These are phyloP conservation scores for Sialia sialis DNA, from an alignment of 2,113 vertebrate genomes.

Conservation along the genomic window DNA sequence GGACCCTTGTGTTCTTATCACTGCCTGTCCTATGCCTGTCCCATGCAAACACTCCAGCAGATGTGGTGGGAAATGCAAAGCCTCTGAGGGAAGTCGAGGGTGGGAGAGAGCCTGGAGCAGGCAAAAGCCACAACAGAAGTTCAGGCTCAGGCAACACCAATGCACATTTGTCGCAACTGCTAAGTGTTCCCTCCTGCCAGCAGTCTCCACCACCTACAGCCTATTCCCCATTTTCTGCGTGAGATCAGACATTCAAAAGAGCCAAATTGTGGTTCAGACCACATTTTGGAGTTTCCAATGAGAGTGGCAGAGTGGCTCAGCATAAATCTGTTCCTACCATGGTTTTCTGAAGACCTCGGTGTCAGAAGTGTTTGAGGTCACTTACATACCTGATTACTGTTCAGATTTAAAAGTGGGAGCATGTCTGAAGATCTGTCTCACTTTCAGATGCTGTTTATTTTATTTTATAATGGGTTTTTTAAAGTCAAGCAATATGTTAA, in stretches of 20 bases:
- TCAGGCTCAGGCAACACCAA: neutral
- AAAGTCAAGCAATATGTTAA: neutral
- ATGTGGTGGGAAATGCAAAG: slow-evolving; percentile 8
- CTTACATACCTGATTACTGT: neutral
- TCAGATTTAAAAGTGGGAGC: neutral
- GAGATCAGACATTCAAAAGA: neutral
- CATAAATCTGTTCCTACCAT: neutral
- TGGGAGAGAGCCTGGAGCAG: neutral
- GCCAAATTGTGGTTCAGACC: neutral
- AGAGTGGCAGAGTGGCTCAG: neutral
- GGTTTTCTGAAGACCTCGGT: neutral
- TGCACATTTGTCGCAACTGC: neutral
- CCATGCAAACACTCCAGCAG: neutral
- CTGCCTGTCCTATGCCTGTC: neutral
- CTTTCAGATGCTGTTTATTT: neutral
- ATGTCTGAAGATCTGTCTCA: neutral
- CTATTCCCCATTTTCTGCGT: neutral
- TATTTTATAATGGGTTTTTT: slow-evolving; percentile 16
- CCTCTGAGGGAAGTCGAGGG: neutral
- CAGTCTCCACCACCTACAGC: neutral
- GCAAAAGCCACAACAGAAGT: neutral
- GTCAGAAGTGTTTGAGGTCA: neutral
- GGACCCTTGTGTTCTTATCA: slow-evolving; percentile 41
- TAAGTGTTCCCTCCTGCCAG: neutral
- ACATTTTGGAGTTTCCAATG: neutral